Evolutionary conservation across 2,113 vertebrate species (phyloP), one percentile per base, ranked within the genome.

Genomic region (Clupea harengus): DNA sequence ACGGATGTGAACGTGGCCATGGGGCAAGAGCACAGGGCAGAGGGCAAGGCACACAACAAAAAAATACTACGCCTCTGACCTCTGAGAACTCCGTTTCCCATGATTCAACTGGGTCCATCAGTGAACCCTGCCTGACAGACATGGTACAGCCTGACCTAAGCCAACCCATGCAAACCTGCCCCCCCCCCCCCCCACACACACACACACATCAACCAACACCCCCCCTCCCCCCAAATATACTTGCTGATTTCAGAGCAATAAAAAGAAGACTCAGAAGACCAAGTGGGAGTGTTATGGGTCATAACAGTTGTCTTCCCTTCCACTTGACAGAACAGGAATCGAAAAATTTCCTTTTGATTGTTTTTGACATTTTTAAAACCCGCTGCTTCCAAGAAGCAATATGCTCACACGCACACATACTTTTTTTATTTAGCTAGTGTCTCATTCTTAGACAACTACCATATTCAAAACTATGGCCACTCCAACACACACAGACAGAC

Each of bases 41-140:
- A 39, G n/a, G 25, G 25, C n/a, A 72, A 39, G 39, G 39, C 64
- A 32, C 64, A 72, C 64, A 72, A 25, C 28, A 10, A 72, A 25
- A 72, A n/a, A 67, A 81, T 72, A 28, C 64, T n/a, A 72, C 10
- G 64, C 64, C 89, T 87, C 52, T 83, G 82, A 91, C 49, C 86
- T 85, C 81, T 5, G n/a, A 88, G 80, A 86, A 89, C 89, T 88
- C 72, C 15, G 39, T 50, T 4, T 83, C 86, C 89, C 85, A 91
- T 85, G 84, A 89, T 87, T 88, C 87, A 88, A 10, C 32, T 72
- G 72, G 89, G 87, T 88, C 87, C 87, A 82, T 84, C 84, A 82
- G 83, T 82, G 45, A 82, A 88, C 85, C 86, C 85, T 87, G 78
- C 86, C 81, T 84, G 75, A 88, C 50, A 84, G 88, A 89, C 17